Evolutionary conservation across 2,113 vertebrate genomes (phyloP).

Genomic region (Zosterops borbonicus): DNA sequence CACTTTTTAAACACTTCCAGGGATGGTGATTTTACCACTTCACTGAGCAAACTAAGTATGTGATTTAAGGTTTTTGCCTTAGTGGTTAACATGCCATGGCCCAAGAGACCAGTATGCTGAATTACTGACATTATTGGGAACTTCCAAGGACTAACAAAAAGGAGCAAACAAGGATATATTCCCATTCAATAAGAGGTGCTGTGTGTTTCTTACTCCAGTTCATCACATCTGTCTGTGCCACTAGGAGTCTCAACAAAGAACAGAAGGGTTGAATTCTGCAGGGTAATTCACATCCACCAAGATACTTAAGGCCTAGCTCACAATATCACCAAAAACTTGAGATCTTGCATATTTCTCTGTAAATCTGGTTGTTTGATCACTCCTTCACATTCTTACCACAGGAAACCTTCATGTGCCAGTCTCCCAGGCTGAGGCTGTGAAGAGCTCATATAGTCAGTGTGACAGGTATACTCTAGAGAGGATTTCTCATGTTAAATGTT

Average conservation of each 20-base stretch:
- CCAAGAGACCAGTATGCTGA: not conserved
- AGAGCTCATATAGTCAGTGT: not conserved
- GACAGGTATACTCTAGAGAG: not conserved
- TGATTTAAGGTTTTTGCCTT: not conserved
- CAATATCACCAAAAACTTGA: not conserved
- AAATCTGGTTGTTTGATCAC: not conserved
- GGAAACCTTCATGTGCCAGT: not conserved
- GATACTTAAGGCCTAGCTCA: not conserved
- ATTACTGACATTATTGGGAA: not conserved
- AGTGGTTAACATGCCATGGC: not conserved
- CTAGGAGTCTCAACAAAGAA: not conserved
- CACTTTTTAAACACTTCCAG: not conserved
- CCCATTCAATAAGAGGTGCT: not conserved
- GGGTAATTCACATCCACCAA: not conserved
- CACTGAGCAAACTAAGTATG: not conserved
- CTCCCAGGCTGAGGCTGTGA: accelerated
- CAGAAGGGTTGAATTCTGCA: not conserved
- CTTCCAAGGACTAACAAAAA: not conserved
- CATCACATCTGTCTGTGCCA: not conserved
- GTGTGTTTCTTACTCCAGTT: not conserved
- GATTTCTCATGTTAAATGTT: not conserved
- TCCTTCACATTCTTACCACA: not conserved
- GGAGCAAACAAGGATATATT: not conserved
- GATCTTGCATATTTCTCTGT: not conserved
- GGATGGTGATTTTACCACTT: not conserved